Evolutionary conservation across 2,113 vertebrate genomes (phyloP).

Genomic region (Baryphthengus martii): DNA sequence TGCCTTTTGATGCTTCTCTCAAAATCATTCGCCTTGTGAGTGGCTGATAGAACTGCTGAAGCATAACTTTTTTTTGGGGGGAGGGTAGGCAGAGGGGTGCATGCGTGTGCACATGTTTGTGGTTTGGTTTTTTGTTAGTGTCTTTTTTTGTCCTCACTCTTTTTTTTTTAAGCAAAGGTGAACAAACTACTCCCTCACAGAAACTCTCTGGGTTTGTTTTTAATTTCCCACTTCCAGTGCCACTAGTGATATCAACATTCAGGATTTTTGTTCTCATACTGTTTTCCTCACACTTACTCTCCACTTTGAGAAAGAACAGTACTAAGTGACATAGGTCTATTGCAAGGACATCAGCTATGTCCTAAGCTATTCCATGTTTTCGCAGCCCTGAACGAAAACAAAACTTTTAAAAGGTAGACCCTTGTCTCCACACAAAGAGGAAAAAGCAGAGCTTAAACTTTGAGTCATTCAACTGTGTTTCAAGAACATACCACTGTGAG

Average conservation of each 20-base stretch:
- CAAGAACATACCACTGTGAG: neutral
- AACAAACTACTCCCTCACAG: neutral
- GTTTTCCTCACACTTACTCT: neutral
- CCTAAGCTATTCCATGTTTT: neutral
- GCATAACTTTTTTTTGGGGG: rapidly evolving
- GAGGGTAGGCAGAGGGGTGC: rapidly evolving
- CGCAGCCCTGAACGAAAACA: neutral
- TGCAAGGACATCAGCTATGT: neutral
- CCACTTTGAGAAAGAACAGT: neutral
- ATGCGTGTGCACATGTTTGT: rapidly evolving
- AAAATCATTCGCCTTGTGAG: neutral
- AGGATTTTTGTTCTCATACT: neutral
- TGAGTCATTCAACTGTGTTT: neutral
- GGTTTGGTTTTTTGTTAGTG: neutral
- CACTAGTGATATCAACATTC: neutral
- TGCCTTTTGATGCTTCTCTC: neutral
- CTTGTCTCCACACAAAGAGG: neutral
- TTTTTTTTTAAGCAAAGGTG: neutral
- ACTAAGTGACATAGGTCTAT: neutral
- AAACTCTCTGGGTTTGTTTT: neutral
- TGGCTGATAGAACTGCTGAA: neutral
- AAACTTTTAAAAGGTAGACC: neutral
- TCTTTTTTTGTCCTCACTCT: too few species aligned
- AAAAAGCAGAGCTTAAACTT: neutral
- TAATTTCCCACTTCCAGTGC: neutral